Conservation (phyloP, 2,797 vertebrate species). For the Merluccius polli region DNA sequence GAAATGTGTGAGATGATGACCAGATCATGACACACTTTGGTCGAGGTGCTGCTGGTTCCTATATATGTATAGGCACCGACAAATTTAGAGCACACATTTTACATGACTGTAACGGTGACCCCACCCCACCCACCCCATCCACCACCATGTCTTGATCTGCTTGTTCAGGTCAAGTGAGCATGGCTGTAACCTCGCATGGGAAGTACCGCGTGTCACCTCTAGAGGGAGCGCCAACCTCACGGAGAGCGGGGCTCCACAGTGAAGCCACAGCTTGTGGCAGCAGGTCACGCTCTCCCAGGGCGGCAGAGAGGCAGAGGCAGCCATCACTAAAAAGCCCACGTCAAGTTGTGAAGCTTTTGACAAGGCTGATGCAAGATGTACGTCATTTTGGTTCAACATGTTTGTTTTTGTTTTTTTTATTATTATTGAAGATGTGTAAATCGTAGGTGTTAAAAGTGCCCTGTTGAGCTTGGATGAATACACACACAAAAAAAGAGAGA, state of each 20-base stretch:
- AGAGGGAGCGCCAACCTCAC: conserved; percentile 30
- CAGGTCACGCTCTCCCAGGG: conserved; percentile 45
- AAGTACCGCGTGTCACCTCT: conserved; percentile 1
- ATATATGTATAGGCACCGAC: too few relatives aligned
- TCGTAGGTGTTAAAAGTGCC: conserved; percentile 52
- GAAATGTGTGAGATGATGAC: neutral
- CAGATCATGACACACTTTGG: neutral
- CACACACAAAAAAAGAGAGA: neutral
- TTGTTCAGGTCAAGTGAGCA: neutral
- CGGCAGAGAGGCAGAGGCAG: too few relatives aligned
- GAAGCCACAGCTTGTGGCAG: conserved; percentile 27
- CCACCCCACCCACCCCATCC: too few relatives aligned
- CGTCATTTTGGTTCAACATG: conserved; percentile 48
- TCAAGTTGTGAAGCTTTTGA: conserved; percentile 54
- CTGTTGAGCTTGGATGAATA: conserved; percentile 36
- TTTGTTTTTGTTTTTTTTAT: neutral
- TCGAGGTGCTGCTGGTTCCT: neutral
- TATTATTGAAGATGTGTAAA: conserved; percentile 42
- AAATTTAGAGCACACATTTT: too few relatives aligned
- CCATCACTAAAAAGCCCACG: conserved; percentile 51
- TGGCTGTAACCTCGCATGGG: neutral
- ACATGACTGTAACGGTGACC: too few relatives aligned
- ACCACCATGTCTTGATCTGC: too few relatives aligned
- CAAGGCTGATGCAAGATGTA: conserved; percentile 64
- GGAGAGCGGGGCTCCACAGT: conserved; percentile 10